Evolutionary conservation across 2,113 vertebrate species (phyloP).

Genomic region (Embiotoca jacksoni): DNA sequence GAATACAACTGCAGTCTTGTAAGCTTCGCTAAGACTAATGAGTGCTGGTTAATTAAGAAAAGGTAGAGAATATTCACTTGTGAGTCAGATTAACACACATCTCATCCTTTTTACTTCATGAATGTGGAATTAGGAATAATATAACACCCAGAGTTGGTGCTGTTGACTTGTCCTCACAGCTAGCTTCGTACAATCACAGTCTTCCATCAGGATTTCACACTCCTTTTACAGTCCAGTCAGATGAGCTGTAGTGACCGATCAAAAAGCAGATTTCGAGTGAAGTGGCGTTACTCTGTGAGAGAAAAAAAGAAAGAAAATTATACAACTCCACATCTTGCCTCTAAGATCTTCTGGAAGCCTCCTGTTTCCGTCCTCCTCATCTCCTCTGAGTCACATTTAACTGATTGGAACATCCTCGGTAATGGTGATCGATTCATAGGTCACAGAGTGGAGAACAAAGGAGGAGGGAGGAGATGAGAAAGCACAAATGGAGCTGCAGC

Average conservation of each 20-base stretch:
- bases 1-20: conserved; percentile 16
- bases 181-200: conserved; percentile 22
- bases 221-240: conserved; percentile 23
- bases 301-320: background rate
- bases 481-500: conserved; percentile 52
- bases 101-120: conserved; percentile 7
- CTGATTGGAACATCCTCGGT: conserved; percentile 43
- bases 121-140: conserved; percentile 9
- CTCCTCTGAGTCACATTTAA: conserved; percentile 53
- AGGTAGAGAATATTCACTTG: conserved; percentile 5
- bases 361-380: conserved; percentile 19
- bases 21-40: conserved; percentile 21
- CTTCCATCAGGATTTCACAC: conserved; percentile 27
- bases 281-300: conserved; percentile 18
- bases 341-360: conserved; percentile 6
- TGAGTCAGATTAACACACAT: conserved; percentile 13
- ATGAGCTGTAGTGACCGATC: conserved; percentile 33
- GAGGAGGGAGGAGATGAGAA: conserved; percentile 45
- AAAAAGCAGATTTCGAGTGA: conserved; percentile 47
- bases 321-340: conserved; percentile 9
- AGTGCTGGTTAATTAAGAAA: conserved; percentile 9
- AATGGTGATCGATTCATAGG: conserved; percentile 64
- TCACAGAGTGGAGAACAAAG: conserved; percentile 38
- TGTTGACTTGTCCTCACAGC: conserved; percentile 1
- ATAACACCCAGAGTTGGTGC: background rate